Evolutionary conservation across 2,888 invertebrate species (phyloP), one percentile per base, ranked within the genome.

Genomic region (Alloscopus bannaensis): DNA sequence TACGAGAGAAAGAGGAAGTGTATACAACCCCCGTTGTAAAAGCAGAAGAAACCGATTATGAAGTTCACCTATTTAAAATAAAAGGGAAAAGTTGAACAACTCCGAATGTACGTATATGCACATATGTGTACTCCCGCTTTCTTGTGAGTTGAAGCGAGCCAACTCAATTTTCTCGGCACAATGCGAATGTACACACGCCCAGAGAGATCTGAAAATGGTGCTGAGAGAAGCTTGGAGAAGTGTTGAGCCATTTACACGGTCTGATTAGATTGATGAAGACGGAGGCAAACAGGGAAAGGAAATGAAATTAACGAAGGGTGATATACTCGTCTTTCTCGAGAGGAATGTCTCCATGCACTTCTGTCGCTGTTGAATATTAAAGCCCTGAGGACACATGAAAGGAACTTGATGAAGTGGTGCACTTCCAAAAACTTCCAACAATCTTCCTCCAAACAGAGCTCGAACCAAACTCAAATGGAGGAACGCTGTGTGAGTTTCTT

Each of bases 51-150:
- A 42, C 57, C 57, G 69, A 69, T 69, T 69, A 57, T 69, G 42
- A 69, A 69, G 57, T 69, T 69, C 69, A 59, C 59, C 69, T 69
- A 69, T 69, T 69, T 59, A 69, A 57, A 57, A 69, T 69, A 69
- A 69, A 68, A 36, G 52, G 64, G 22, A 52, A 42, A 29, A 69
- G 28, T 55, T n/a, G 47, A 47, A n/a, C 13, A 36, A 36, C 6
- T 8, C n/a, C 2, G 8, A n/a, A n/a, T n/a, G n/a, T n/a, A n/a
- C n/a, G n/a, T n/a, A n/a, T 68, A 36, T 68, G 50, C n/a, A n/a
- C 55, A 22, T 28, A 29, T 29, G 47, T 68, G 24, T 31, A 42
- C 42, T n/a, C 42, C 18, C n/a, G 13, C 42, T 42, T 2, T 18
- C 42, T 36, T 3, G 42, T n/a, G 42, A 42, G 13, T 42, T 42